These are phyloP conservation scores for Zapus hudsonius DNA, from an alignment of 2,113 vertebrate species.

Conservation along the genomic window DNA sequence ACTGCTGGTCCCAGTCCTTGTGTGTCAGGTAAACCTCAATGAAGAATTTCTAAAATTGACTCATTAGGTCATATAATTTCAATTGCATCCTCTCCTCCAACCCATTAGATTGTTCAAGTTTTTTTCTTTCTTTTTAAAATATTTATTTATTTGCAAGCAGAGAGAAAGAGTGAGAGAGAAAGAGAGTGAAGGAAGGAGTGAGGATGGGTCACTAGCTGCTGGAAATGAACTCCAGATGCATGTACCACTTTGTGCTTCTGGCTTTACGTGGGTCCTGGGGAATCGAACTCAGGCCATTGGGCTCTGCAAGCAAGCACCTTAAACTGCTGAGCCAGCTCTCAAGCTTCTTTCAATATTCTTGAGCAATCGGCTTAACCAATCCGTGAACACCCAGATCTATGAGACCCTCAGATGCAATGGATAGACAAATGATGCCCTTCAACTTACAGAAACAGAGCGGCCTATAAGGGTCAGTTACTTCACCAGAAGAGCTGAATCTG, in stretches of 20 bases:
- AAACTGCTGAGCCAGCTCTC: too few species aligned
- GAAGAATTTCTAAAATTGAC: slow-evolving; percentile 50
- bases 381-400: too few species aligned
- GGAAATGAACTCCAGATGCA: too few species aligned
- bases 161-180: too few species aligned
- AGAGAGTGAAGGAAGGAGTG: too few species aligned
- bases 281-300: too few species aligned
- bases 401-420: not conserved
- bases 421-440: not conserved
- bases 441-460: not conserved
- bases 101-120: not conserved
- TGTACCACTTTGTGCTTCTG: too few species aligned
- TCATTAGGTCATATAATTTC: slow-evolving; percentile 23
- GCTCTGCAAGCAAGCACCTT: too few species aligned
- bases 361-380: not conserved
- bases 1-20: too few species aligned
- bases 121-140: not conserved
- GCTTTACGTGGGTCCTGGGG: too few species aligned
- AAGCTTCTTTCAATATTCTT: not conserved
- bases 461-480: not conserved
- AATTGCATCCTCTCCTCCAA: not conserved
- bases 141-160: not conserved
- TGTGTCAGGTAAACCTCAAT: too few species aligned
- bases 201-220: too few species aligned
- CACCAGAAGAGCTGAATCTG: not conserved